Evolutionary conservation across 2,113 vertebrate species (phyloP).

Genomic region (Chaetorhynchus papuensis): DNA sequence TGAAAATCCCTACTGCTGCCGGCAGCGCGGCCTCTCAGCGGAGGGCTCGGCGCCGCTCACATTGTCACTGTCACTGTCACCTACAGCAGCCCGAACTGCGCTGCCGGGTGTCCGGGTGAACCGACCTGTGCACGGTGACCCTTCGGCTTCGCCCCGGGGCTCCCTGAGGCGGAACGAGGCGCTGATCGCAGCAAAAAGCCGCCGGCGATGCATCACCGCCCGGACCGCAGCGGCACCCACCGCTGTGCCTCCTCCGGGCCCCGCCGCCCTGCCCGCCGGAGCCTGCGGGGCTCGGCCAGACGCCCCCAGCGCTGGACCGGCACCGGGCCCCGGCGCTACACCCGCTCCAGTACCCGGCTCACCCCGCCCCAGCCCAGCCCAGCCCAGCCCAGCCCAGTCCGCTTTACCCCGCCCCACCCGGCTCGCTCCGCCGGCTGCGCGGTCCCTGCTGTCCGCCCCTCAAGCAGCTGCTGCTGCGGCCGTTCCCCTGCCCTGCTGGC

Average conservation of each 20-base stretch:
- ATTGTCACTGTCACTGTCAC: background rate
- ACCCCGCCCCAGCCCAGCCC: background rate
- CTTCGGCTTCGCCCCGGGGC: background rate
- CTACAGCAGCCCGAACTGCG: background rate
- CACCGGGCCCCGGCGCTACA: background rate
- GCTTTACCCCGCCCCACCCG: background rate
- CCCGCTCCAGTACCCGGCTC: background rate
- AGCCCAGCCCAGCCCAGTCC: too few relatives aligned
- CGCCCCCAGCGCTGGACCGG: rapidly evolving
- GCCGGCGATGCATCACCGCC: background rate
- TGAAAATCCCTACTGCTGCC: background rate
- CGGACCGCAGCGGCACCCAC: background rate
- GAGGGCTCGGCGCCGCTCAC: background rate
- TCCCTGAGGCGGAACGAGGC: background rate
- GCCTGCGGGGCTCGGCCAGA: too few relatives aligned
- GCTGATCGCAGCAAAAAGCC: background rate
- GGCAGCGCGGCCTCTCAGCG: background rate
- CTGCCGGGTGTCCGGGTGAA: background rate
- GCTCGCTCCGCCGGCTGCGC: background rate
- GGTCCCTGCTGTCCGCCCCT: rapidly evolving
- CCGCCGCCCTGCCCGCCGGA: background rate
- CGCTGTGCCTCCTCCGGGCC: background rate
- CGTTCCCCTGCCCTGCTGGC: background rate
- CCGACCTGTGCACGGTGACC: background rate
- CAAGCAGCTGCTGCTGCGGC: background rate